Percentiles rank a stretch among this genome's conserved stretches.
Evolutionary conservation across 1,140 invertebrate genomes (phyloP).

Genomic region (Druon quercuslanigerum): DNA sequence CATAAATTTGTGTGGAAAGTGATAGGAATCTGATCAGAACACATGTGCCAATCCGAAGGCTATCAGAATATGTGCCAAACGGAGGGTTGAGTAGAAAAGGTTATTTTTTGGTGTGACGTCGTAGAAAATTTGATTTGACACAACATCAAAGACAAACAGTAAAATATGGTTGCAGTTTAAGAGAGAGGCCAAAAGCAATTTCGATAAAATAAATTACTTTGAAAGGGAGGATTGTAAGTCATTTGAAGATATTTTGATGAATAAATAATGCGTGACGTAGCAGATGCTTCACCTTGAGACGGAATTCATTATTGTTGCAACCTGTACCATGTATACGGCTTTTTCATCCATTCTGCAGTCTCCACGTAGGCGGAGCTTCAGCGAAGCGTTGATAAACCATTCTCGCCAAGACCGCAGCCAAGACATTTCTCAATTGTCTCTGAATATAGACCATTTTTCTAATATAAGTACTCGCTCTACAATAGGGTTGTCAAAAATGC

Average conservation of each 20-base stretch:
- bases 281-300: not conserved
- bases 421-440: constrained; percentile 23
- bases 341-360: constrained; percentile 17
- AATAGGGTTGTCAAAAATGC: too few species aligned
- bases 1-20: too few species aligned
- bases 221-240: not conserved
- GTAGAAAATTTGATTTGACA: too few species aligned
- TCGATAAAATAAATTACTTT: too few species aligned
- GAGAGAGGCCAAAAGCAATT: too few species aligned
- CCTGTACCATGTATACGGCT: constrained; percentile 3
- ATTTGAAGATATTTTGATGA: not conserved
- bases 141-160: too few species aligned
- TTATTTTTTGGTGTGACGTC: too few species aligned
- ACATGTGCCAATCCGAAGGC: too few species aligned
- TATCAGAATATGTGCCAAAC: too few species aligned
- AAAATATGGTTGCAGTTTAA: too few species aligned
- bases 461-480: not conserved
- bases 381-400: constrained; percentile 29
- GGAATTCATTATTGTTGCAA: constrained; percentile 28
- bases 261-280: constrained; percentile 12
- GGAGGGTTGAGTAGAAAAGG: too few species aligned
- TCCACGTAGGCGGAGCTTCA: constrained; percentile 31
- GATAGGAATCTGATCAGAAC: too few species aligned
- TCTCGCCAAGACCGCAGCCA: constrained; percentile 29
- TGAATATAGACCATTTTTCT: constrained; percentile 26